Percentiles rank a stretch among this genome's conserved stretches.
These are phyloP conservation scores for Chelon labrosus DNA, from an alignment of 2,797 vertebrate species.

Conservation along the genomic window DNA sequence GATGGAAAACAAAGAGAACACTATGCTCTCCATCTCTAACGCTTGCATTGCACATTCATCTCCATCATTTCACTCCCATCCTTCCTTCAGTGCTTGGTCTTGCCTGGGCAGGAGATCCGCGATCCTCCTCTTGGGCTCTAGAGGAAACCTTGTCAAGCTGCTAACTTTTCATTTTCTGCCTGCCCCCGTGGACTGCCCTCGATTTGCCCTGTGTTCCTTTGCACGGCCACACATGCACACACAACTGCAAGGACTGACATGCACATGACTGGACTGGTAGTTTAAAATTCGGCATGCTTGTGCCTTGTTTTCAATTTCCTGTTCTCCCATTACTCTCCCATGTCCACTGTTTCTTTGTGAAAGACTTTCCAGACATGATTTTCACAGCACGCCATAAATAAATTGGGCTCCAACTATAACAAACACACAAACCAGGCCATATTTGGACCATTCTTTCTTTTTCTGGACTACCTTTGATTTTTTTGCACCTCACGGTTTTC, in stretches of 20 bases:
- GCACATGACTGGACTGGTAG: conserved; percentile 19
- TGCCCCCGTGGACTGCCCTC: conserved; percentile 34
- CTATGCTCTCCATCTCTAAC: conserved; percentile 16
- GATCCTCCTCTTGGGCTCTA: conserved; percentile 47
- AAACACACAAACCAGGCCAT: background rate
- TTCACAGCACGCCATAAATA: background rate
- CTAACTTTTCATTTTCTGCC: conserved; percentile 60
- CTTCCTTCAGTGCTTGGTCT: conserved; percentile 37
- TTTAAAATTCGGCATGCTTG: conserved; percentile 7
- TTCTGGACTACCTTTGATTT: too few relatives aligned
- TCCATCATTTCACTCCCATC: conserved; percentile 41
- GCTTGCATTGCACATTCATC: conserved; percentile 37
- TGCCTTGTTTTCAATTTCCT: conserved; percentile 14
- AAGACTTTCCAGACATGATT: background rate
- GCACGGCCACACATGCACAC: background rate
- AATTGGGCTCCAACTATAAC: background rate
- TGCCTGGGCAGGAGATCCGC: conserved; percentile 52
- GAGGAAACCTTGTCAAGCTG: conserved; percentile 40
- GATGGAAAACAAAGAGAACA: conserved; percentile 46
- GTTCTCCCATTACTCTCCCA: background rate
- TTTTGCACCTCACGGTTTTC: too few relatives aligned
- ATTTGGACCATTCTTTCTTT: background rate
- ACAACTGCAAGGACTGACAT: conserved; percentile 13
- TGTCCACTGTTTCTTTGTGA: background rate
- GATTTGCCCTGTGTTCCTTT: conserved; percentile 35